Evolutionary conservation across 2,888 invertebrate genomes (phyloP), one percentile per base, ranked within the genome.

Genomic region (Gastracanthus pulcherrimus): DNA sequence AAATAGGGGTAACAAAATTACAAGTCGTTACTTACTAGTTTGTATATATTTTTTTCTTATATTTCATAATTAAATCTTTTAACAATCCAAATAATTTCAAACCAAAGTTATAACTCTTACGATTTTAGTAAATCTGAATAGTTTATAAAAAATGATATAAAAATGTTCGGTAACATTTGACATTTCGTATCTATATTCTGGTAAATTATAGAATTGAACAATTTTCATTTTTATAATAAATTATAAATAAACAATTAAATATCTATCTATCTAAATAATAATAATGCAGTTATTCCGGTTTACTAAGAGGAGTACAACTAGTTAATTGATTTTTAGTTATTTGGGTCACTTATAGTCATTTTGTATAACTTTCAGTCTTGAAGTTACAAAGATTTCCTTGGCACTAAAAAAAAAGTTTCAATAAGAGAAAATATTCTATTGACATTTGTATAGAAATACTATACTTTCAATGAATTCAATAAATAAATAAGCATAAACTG

Each of bases 61-160:
- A n/a, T n/a, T n/a, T n/a, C n/a, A n/a, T 7, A 3, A 41, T 41
- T 3, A 3, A 41, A 13, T 5, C 16, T 16, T n/a, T 45, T 45
- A n/a, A 51, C 19, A 51, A n/a, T 51, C 26, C 26, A 55, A 55
- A 55, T 55, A 38, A 71, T 36, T 36, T 26, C 13, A 55, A 67
- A 66, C 31, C 48, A 31, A 19, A 71, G 9, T 26, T 31, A 31
- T 23, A 71, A 38, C 13, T 55, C 26, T 16, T 51, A 51, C 13
- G 3, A 51, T 69, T 51, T 51, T 69, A 69, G 51, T 70, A 51
- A 51, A 70, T 34, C 69, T 13, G 23, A 66, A 41, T 64, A 36
- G 4, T 55, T 26, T 55, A 26, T 9, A n/a, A 55, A 26, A 23
- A 4, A 55, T 26, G 26, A n/a, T n/a, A n/a, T n/a, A n/a, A n/a